Evolutionary conservation across 35 echinoderm and acorn worm genomes (phyloP).

Genomic region (Lytechinus variegatus): DNA sequence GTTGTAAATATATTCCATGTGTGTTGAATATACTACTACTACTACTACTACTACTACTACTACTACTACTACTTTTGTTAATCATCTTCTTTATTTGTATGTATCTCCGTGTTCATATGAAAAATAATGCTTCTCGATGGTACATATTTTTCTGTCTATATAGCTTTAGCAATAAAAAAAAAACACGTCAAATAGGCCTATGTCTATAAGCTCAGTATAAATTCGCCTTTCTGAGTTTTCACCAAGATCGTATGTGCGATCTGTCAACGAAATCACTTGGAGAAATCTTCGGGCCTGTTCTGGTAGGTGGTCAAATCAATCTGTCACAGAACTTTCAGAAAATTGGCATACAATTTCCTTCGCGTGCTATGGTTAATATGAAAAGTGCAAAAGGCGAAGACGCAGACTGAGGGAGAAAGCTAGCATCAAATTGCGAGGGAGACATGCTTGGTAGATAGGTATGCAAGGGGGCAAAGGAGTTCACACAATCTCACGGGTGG

Average conservation of each 20-base stretch:
- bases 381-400: slow-evolving; percentile 16
- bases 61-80: too few species aligned
- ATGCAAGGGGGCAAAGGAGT: not conserved
- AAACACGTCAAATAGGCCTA: not conserved
- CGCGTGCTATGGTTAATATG: slow-evolving; percentile 17
- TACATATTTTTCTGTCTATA: not conserved
- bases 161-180: not conserved
- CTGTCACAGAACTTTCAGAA: slow-evolving; percentile 17
- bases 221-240: not conserved
- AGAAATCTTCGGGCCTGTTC: not conserved
- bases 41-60: too few species aligned
- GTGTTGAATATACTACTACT: too few species aligned
- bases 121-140: not conserved
- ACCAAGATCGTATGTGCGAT: not conserved
- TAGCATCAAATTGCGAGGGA: not conserved
- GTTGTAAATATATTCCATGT: too few species aligned
- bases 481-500: not conserved
- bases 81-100: too few species aligned
- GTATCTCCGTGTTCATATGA: too few species aligned
- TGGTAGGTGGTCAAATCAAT: slow-evolving; percentile 18
- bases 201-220: not conserved
- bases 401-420: not conserved
- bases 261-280: slow-evolving; percentile 1
- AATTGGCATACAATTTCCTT: slow-evolving; percentile 13
- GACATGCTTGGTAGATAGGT: not conserved